Conservation (phyloP, 2,888 invertebrate species). For the Baronia brevicornis region DNA sequence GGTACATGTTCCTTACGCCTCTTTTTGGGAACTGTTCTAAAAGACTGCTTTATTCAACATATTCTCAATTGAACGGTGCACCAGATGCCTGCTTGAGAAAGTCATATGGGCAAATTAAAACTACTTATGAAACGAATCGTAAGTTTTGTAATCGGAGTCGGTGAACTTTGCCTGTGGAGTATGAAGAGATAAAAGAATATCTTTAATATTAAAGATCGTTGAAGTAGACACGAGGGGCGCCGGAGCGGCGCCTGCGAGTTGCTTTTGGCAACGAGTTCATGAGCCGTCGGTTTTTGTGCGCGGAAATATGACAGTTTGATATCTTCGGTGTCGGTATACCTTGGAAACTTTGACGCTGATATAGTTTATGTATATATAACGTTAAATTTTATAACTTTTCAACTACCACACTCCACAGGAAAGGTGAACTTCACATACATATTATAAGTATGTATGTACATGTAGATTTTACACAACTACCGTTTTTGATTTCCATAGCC, state of each 20-base stretch:
- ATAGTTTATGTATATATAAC: too few species aligned
- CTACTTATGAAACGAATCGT: slow-evolving; percentile 2
- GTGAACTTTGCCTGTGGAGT: slow-evolving; percentile 12
- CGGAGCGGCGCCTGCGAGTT: slow-evolving; percentile 10
- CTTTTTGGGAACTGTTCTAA: too few species aligned
- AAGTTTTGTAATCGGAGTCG: slow-evolving; percentile 13
- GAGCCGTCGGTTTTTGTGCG: slow-evolving; percentile 14
- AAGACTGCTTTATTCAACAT: too few species aligned
- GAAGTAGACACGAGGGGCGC: slow-evolving; percentile 9
- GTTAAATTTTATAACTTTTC: too few species aligned
- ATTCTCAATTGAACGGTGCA: not conserved
- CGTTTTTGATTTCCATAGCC: too few species aligned
- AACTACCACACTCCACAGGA: too few species aligned
- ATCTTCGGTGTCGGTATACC: slow-evolving; percentile 10
- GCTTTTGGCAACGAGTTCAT: slow-evolving; percentile 12
- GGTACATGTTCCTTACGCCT: too few species aligned
- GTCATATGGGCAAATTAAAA: slow-evolving; percentile 10
- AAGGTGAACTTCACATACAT: too few species aligned
- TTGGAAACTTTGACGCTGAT: slow-evolving; percentile 11
- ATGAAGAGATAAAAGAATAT: slow-evolving; percentile 12
- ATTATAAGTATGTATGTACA: too few species aligned
- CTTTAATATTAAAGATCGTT: slow-evolving; percentile 14
- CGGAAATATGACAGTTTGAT: slow-evolving; percentile 10
- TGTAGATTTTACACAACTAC: too few species aligned
- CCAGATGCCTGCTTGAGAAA: slow-evolving; percentile 4